Conservation (phyloP, 2,797 vertebrate genomes). For the Loriculus beryllinus region DNA sequence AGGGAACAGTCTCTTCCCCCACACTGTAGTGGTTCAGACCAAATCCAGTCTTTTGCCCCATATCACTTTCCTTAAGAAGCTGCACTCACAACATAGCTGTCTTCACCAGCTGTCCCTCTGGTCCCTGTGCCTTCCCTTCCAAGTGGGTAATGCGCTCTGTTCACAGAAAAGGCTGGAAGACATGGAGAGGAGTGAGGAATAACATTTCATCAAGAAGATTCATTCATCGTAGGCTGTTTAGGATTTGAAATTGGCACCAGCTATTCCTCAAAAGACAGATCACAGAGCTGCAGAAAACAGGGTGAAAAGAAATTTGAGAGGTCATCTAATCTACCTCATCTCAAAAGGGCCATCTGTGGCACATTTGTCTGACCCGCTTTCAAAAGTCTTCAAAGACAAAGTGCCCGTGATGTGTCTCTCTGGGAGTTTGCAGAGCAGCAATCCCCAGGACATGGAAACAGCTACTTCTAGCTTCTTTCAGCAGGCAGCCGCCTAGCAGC, state of each 20-base stretch:
- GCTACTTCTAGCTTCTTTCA: not conserved
- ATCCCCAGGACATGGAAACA: fast-evolving
- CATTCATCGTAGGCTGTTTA: slow-evolving; percentile 4
- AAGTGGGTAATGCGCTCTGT: not conserved
- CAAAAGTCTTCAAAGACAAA: not conserved
- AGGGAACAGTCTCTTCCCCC: not conserved
- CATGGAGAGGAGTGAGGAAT: not conserved
- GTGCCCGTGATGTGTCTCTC: not conserved
- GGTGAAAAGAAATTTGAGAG: slow-evolving; percentile 14
- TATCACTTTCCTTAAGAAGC: not conserved
- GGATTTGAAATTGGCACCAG: slow-evolving; percentile 23
- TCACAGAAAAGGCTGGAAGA: not conserved
- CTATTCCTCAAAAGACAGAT: slow-evolving; percentile 34
- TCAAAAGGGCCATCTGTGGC: not conserved
- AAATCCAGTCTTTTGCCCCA: not conserved
- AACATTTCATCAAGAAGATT: slow-evolving; percentile 16
- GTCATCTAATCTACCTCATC: slow-evolving; percentile 5
- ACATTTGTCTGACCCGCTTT: slow-evolving; percentile 5
- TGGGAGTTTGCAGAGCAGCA: not conserved
- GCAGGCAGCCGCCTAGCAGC: not conserved
- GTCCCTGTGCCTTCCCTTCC: not conserved
- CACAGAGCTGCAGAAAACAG: not conserved
- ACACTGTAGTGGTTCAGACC: not conserved
- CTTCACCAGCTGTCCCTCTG: not conserved
- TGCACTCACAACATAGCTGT: not conserved